Conservation (phyloP, 1,140 invertebrate species). For the Ptiloglossa arizonensis region DNA sequence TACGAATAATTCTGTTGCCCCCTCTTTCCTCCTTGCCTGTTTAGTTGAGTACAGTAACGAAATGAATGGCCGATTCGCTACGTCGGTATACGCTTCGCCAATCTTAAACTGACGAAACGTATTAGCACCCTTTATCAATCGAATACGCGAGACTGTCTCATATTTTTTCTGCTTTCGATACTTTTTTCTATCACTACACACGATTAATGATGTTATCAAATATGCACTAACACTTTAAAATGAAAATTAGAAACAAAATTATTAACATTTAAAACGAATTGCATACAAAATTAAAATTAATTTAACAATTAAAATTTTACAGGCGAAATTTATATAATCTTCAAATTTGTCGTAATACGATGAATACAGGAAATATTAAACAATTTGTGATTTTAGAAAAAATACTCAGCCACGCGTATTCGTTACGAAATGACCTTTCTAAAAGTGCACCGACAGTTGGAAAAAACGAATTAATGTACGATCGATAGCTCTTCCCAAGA, state of each 20-base stretch:
- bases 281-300: not conserved
- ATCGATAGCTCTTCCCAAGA: conserved; percentile 39
- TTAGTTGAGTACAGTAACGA: conserved; percentile 39
- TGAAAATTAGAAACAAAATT: not conserved
- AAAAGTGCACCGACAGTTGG: conserved; percentile 53
- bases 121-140: conserved; percentile 46
- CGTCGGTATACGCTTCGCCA: conserved; percentile 46
- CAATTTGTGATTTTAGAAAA: conserved; percentile 15
- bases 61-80: conserved; percentile 45
- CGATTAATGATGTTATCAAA: not conserved
- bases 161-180: conserved; percentile 8
- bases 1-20: conserved; percentile 46
- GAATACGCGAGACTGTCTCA: conserved; percentile 27
- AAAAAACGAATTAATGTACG: conserved; percentile 44
- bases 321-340: no score
- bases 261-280: not conserved
- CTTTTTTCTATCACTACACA: conserved; percentile 13
- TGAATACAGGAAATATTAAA: no score
- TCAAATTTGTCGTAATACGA: conserved; percentile 13
- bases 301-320: no score
- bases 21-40: conserved; percentile 20
- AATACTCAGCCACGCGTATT: conserved; percentile 29
- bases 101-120: conserved; percentile 35
- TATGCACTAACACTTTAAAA: not conserved
- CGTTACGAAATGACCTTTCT: conserved; percentile 42